These are phyloP conservation scores for Macrophya annulata DNA, from an alignment of 2,888 invertebrate species.

Conservation along the genomic window DNA sequence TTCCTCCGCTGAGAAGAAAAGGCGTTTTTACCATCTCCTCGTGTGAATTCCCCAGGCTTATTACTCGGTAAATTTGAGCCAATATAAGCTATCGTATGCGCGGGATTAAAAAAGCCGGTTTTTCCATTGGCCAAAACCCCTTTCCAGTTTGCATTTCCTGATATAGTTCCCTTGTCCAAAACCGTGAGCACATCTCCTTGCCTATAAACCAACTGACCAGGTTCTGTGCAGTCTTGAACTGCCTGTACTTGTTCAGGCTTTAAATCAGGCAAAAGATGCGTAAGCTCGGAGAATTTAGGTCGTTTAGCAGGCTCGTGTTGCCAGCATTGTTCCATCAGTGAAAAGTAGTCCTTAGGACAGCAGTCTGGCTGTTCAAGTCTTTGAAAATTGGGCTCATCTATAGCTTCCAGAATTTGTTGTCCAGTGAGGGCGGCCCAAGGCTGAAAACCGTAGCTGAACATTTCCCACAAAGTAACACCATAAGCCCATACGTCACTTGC, in stretches of 20 bases:
- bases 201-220: conserved; percentile 90
- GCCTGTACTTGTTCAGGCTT: conserved; percentile 97
- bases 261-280: conserved; percentile 89
- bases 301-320: conserved; percentile 93
- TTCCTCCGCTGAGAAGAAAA: conserved; percentile 82
- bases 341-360: conserved; percentile 96
- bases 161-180: conserved; percentile 86
- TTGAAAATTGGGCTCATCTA: conserved; percentile 95
- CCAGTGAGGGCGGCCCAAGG: conserved; percentile 98
- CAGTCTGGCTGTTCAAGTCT: conserved; percentile 96
- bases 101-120: conserved; percentile 96
- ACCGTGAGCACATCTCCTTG: conserved; percentile 96
- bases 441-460: conserved; percentile 99
- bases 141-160: conserved; percentile 87
- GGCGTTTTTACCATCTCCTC: conserved; percentile 84
- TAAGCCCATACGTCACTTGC: conserved; percentile 99
- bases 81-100: conserved; percentile 92
- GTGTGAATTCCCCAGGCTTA: conserved; percentile 80
- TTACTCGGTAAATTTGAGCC: conserved; percentile 88
- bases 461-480: conserved; percentile 99
- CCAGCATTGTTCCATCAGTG: conserved; percentile 98
- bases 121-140: conserved; percentile 94
- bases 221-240: conserved; percentile 83
- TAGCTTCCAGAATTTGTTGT: conserved; percentile 96
- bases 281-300: conserved; percentile 94